A percentile compares a stretch with the other conserved stretches of the same genome.
phyloP scores from a whole-genome alignment of 2,113 vertebrate genomes.

The Podarcis cretensis region DNA sequence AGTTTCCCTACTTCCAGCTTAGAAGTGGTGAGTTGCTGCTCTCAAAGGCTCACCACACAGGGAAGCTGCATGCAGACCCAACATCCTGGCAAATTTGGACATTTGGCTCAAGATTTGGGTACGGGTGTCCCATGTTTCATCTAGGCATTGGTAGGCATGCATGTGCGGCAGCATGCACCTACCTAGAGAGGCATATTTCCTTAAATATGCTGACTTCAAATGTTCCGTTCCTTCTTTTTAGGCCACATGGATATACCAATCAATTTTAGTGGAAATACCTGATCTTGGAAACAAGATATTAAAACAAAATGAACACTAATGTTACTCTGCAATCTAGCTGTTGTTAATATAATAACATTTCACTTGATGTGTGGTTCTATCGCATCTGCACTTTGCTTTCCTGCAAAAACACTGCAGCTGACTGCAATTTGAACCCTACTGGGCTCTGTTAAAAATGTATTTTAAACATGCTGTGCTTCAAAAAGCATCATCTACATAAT shows the following conservation, averaged over 20 bases:
- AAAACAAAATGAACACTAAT: conserved; percentile 59
- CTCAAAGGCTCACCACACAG: too few species aligned
- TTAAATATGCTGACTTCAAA: conserved; percentile 46
- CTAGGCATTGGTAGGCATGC: too few species aligned
- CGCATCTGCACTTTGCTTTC: conserved; percentile 63
- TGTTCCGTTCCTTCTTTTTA: conserved; percentile 70
- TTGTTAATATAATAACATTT: conserved; percentile 48
- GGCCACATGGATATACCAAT: conserved; percentile 70
- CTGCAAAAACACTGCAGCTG: neutral
- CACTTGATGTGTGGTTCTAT: conserved; percentile 40
- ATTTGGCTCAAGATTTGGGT: neutral
- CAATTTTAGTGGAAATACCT: conserved; percentile 69
- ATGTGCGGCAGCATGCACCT: conserved; percentile 19
- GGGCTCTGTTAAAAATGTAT: conserved; percentile 19
- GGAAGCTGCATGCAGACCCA: too few species aligned
- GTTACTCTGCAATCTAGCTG: conserved; percentile 35
- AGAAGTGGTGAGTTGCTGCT: too few species aligned
- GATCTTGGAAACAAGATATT: conserved; percentile 64
- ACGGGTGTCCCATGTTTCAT: neutral
- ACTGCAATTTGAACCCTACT: conserved; percentile 12
- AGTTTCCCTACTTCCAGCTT: too few species aligned
- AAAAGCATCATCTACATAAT: conserved; percentile 1
- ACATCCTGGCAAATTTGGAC: neutral
- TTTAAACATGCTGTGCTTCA: conserved; percentile 39
- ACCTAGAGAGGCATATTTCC: conserved; percentile 20